Base-by-base conservation (phyloP, 2,888 invertebrate species). In the Syritta pipiens region DNA sequence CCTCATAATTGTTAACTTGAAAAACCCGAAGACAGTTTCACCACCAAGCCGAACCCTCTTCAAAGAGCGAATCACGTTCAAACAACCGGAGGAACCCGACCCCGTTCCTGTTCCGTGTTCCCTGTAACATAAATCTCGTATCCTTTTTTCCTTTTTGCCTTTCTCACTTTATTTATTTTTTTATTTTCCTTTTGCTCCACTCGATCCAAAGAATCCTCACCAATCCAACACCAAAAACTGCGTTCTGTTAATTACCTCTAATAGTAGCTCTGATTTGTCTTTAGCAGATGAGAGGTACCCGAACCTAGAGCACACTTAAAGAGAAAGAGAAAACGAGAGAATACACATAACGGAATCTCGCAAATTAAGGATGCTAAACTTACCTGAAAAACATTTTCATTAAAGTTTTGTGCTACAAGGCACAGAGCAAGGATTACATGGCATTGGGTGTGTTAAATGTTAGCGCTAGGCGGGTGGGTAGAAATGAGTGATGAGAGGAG, bases 341-440 rank as follows among this genome's bases (percentile, higher is more conserved):
- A 32, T 32, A 62, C 53, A 22, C 42, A 42, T 51, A 74, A 19
- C 22, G 7, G 53, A 62, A 57, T 59, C n/a, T n/a, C 69, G 49
- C 65, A 71, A 65, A 67, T 72, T 67, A 67, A 72, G 71, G 71
- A 67, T 49, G 67, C 72, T 49, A 72, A 79, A 79, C 67, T 79
- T 74, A 79, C 79, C 79, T 79, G 79, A 62, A 79, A 79, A 79
- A 79, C 79, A 74, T 79, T 79, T 74, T 63, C 79, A 79, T 79
- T 79, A 67, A 79, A 79, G 74, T 62, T 71, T 74, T 32, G 60
- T 51, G 53, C 28, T 59, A 49, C 26, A 42, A n/a, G 5, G 20
- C 51, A 71, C 28, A 37, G 49, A 48, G 62, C 72, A 79, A 68
- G 79, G 72, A 79, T 74, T 57, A 74, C 55, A 62, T 62, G 57